Percentiles rank a stretch among this genome's conserved stretches.
Conservation (phyloP, 2,888 invertebrate genomes). For the Chrysodeixis includens region DNA sequence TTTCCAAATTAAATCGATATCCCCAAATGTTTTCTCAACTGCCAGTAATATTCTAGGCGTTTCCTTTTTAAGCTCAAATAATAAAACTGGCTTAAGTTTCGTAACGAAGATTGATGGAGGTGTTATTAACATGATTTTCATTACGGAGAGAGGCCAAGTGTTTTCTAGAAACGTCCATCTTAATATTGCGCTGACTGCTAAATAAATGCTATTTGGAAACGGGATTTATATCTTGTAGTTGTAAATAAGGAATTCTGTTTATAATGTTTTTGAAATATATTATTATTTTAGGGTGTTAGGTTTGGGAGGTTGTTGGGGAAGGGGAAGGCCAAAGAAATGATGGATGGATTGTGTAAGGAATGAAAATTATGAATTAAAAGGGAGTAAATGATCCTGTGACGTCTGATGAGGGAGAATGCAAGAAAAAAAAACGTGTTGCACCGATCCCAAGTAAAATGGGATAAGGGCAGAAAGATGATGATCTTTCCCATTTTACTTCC, state of each 20-base stretch:
- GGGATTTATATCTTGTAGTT: not conserved
- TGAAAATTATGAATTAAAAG: too few species aligned
- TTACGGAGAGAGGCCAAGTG: conserved; percentile 27
- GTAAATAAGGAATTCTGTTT: not conserved
- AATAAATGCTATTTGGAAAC: not conserved
- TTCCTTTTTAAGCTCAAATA: not conserved
- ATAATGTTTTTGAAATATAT: not conserved
- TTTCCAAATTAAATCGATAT: not conserved
- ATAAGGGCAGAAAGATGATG: too few species aligned
- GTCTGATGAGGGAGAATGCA: too few species aligned
- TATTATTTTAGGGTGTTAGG: not conserved
- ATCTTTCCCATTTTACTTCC: too few species aligned
- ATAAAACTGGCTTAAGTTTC: conserved; percentile 15
- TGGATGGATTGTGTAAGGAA: too few species aligned
- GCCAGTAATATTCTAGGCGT: not conserved
- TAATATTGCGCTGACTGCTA: not conserved
- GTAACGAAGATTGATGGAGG: conserved; percentile 56
- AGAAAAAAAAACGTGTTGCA: too few species aligned
- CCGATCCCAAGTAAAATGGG: too few species aligned
- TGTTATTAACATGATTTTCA: conserved; percentile 45
- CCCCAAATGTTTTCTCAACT: not conserved
- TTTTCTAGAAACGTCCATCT: not conserved
- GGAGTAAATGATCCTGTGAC: too few species aligned
- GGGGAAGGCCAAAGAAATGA: too few species aligned
- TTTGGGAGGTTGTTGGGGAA: not conserved